Conservation (phyloP, 2,113 vertebrate genomes). For the Plestiodon gilberti region DNA sequence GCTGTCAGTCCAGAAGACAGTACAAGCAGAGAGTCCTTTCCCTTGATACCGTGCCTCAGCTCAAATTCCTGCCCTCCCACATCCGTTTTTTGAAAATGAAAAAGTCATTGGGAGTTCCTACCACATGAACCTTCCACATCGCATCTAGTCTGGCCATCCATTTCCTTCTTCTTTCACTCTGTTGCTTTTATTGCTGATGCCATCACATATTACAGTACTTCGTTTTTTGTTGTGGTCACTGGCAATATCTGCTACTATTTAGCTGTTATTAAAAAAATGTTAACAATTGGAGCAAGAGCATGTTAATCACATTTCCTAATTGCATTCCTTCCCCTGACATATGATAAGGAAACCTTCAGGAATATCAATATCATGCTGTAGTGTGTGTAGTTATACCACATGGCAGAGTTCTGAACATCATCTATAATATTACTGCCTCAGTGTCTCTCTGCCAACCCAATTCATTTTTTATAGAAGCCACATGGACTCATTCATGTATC, state of each 20-base stretch:
- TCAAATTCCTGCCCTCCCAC: no score
- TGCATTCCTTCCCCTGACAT: not conserved
- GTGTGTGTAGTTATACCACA: not conserved
- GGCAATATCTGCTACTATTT: not conserved
- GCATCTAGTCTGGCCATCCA: no score
- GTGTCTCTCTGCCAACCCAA: not conserved
- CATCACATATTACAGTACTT: not conserved
- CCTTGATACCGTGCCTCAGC: no score
- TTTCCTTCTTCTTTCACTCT: not conserved
- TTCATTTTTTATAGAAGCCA: not conserved
- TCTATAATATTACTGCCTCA: not conserved
- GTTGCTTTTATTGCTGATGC: not conserved
- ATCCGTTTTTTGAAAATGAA: no score
- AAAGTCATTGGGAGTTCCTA: no score
- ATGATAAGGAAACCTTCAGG: not conserved
- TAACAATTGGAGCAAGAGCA: not conserved
- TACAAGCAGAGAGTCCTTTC: not conserved
- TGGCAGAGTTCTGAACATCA: not conserved
- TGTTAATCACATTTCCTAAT: not conserved
- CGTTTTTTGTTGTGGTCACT: not conserved
- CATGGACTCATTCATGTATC: not conserved
- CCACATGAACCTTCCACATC: no score
- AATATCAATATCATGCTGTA: not conserved
- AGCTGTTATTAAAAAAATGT: not conserved
- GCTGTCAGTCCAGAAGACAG: not conserved